phyloP scores from a whole-genome alignment of 2,113 vertebrate species.

The Sakesphorus luctuosus region DNA sequence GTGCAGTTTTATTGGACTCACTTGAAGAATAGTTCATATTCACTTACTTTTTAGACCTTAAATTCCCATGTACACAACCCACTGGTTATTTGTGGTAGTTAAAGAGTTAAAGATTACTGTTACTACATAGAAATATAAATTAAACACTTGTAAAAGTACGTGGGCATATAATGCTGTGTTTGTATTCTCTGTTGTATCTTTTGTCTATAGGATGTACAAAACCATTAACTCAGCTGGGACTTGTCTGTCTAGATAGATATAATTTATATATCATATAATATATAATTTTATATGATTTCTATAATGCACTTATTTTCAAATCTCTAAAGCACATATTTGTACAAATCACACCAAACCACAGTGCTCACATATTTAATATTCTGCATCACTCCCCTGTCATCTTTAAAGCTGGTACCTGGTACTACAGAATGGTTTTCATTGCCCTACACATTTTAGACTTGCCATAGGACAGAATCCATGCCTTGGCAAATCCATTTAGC shows the following conservation, averaged over 20 bases:
- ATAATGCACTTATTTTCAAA: neutral
- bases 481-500: slow-evolving; percentile 68
- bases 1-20: slow-evolving; percentile 26
- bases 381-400: neutral
- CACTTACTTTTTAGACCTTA: slow-evolving; percentile 5
- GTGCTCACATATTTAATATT: neutral
- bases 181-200: neutral
- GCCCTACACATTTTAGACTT: neutral
- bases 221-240: neutral
- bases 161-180: neutral
- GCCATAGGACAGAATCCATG: slow-evolving; percentile 51
- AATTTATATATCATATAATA: neutral
- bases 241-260: neutral
- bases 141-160: neutral
- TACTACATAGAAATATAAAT: neutral
- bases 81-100: neutral
- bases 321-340: neutral
- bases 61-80: neutral
- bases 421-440: neutral
- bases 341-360: neutral
- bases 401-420: neutral
- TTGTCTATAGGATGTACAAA: neutral
- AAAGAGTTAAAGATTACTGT: neutral
- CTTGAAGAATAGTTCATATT: slow-evolving; percentile 39
- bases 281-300: neutral